Base-by-base conservation (phyloP, 2,888 invertebrate genomes). In the Drosophila falleni region DNA sequence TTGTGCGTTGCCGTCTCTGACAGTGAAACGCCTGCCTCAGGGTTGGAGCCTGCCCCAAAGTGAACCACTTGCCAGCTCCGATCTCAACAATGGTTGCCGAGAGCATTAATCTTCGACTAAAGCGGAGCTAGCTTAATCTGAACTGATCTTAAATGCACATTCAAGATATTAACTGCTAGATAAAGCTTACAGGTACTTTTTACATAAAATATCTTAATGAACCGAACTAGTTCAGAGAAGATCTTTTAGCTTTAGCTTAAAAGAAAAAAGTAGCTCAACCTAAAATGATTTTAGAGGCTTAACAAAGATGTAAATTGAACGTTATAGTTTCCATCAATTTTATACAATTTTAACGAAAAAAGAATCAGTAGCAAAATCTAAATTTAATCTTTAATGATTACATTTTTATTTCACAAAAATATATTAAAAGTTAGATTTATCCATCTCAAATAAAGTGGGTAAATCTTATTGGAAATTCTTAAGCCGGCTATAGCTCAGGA, bases 1-100 rank as follows among this genome's bases (percentile, higher is more conserved):
- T 74, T 78, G 77, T 73, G 71, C 46, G 65, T 44, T 26, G 44
- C 44, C 44, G 44, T 29, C 42, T 46, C 70, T 67, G 77, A 67
- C 77, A 73, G 78, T 78, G 78, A 78, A 78, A 71, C 56, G 42
- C 16, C 44, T 50, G 23, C 58, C 63, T 63, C 74, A 78, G 78
- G 77, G 77, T 73, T 77, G 53, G n/a, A 63, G 55, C 26, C 59
- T 41, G 44, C 59, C 55, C 70, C 56, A 39, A 64, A 56, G 33
- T 64, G 64, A 50, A 55, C 59, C 60, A 56, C 46, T 53, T 35
- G 44, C 49, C 60, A 37, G 26, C 23, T 53, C 23, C 23, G 55
- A 55, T 5, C 31, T 33, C 42, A 16, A 29, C 39, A 10, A 19
- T 51, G 16, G 16, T 29, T 15, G 29, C 5, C 9, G 41, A 16